Conservation (phyloP, 2,888 invertebrate species). For the Drosophila neonasuta region DNA sequence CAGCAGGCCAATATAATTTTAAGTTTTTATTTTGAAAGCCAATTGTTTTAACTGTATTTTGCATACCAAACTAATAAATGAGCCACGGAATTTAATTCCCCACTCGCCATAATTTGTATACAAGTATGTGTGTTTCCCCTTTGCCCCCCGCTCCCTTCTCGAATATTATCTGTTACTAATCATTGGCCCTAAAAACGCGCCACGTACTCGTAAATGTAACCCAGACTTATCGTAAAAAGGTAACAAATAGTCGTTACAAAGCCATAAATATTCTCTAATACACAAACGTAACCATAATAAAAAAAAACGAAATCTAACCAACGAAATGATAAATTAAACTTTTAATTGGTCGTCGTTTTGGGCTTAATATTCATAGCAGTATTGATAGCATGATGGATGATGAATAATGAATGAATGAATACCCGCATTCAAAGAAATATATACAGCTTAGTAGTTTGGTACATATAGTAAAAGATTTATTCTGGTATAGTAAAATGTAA, state of each 20-base stretch:
- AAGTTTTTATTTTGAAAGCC: conserved; percentile 54
- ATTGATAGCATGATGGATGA: not conserved
- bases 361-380: not conserved
- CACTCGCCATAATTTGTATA: conserved; percentile 57
- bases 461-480: conserved; percentile 64
- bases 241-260: conserved; percentile 62
- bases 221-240: conserved; percentile 54
- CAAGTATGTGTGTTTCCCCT: conserved; percentile 37
- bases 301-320: conserved; percentile 70
- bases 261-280: conserved; percentile 65
- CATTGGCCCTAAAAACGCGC: conserved; percentile 26
- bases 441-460: conserved; percentile 13
- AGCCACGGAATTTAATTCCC: conserved; percentile 68
- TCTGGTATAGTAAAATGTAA: conserved; percentile 63
- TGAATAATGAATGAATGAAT: not conserved
- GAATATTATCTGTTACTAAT: conserved; percentile 52
- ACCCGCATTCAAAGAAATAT: conserved; percentile 17
- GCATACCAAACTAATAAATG: conserved; percentile 75
- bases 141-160: conserved; percentile 18
- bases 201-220: conserved; percentile 38
- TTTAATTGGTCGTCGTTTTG: conserved; percentile 27
- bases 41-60: conserved; percentile 69
- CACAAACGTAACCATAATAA: conserved; percentile 56
- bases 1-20: conserved; percentile 34
- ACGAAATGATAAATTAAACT: conserved; percentile 50